Conservation (phyloP, 30 jellyfish, hydroid and myxozoan species). For the Mastigias papua region DNA sequence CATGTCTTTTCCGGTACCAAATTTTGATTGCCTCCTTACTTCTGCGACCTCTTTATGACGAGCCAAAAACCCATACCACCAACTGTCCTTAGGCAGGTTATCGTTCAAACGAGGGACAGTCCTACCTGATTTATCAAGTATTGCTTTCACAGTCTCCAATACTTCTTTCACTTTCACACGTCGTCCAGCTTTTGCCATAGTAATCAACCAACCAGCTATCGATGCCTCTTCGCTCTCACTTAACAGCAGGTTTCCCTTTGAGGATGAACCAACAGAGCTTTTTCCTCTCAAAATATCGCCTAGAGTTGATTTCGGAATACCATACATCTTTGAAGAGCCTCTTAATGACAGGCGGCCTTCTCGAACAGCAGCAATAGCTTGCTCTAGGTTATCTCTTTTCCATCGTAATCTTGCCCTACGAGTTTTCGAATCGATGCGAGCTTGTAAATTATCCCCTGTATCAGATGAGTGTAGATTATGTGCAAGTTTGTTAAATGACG, state of each 20-base stretch:
- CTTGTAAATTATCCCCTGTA: not conserved
- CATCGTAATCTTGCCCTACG: constrained; percentile 47
- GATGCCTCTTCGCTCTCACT: constrained; percentile 52
- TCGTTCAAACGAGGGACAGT: constrained; percentile 61
- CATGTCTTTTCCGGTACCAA: too few relatives aligned
- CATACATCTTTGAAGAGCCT: constrained; percentile 53
- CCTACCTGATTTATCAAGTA: constrained; percentile 59
- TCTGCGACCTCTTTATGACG: constrained; percentile 75
- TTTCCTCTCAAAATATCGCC: constrained; percentile 61
- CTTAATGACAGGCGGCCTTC: constrained; percentile 54
- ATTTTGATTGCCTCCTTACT: constrained; percentile 18
- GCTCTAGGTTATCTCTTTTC: constrained; percentile 49
- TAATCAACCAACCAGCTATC: constrained; percentile 65
- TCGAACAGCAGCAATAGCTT: constrained; percentile 39
- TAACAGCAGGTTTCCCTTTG: constrained; percentile 49
- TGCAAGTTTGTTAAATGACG: not conserved
- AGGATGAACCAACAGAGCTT: constrained; percentile 11
- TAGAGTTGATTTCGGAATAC: constrained; percentile 56
- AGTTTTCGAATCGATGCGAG: not conserved
- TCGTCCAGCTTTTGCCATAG: constrained; percentile 59
- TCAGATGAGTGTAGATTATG: not conserved
- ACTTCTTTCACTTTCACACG: constrained; percentile 52
- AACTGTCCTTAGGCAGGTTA: constrained; percentile 63
- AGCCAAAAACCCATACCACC: constrained; percentile 81
- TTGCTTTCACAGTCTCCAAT: constrained; percentile 58